Conservation (phyloP, 2,797 vertebrate genomes). For the Spatula versicolor region DNA sequence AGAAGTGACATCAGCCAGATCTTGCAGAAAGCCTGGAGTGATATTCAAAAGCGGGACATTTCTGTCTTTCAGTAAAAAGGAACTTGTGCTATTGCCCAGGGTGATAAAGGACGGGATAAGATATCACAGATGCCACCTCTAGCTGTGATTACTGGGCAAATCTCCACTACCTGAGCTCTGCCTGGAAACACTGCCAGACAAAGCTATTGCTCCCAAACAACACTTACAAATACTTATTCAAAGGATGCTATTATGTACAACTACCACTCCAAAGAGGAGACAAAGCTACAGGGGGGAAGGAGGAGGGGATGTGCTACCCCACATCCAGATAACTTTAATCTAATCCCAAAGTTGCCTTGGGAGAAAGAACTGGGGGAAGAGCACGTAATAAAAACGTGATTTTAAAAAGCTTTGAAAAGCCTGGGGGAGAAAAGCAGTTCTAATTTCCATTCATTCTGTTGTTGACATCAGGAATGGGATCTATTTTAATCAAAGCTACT, state of each 20-base stretch:
- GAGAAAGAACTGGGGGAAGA: not conserved
- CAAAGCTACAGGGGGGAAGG: not conserved
- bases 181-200: not conserved
- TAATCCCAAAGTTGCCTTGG: not conserved
- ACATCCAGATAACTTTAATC: not conserved
- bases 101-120: not conserved
- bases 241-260: not conserved
- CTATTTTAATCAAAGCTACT: not conserved
- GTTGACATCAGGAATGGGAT: not conserved
- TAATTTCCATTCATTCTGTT: not conserved
- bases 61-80: not conserved
- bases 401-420: not conserved
- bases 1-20: not conserved
- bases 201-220: not conserved
- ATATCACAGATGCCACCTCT: not conserved
- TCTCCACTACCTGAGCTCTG: not conserved
- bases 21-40: not conserved
- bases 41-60: not conserved
- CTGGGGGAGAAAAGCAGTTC: constrained; percentile 31
- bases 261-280: not conserved
- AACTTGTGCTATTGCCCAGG: not conserved
- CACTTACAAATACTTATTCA: not conserved
- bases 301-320: not conserved
- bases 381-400: not conserved
- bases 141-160: not conserved